Base-by-base conservation (phyloP, 2,797 vertebrate genomes). In the Huso huso region DNA sequence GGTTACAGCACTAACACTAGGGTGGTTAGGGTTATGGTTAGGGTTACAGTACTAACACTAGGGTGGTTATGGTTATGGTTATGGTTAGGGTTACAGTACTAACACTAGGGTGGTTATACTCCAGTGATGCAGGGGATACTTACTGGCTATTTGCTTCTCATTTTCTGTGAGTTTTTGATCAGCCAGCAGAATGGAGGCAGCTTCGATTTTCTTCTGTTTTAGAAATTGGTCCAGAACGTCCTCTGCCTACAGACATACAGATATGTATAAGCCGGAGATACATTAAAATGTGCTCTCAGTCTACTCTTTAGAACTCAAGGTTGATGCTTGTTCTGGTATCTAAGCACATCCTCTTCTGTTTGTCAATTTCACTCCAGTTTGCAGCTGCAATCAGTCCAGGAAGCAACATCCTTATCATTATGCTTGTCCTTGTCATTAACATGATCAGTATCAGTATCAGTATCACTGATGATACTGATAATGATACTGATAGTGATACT, bases 171-270 rank as follows among this genome's bases (percentile, higher is more conserved):
- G 61, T 13, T 70, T 70, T 48, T 69, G 58, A 13, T 81, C 79
- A 48, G 69, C 69, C 60, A 76, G 65, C 10, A 77, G 67, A 60
- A 81, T 74, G 12, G 69, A 52, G 1, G 72, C 75, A 11, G 73
- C 71, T 48, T 78, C 75, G 4, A 62, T 18, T 63, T 6, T 60
- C 62, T 72, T 76, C 2, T 72, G 69, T 11, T 49, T 72, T 52
- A 77, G n/a, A 62, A 79, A 81, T 64, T 48, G 10, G 8, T 73
- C 69, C 57, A 81, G 57, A 11, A 78, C 65, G 0, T 75, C 73
- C 49, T 78, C 76, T 48, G 77, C 76, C 80, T 81, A 49, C 3
- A 71, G 68, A 62, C 5, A 18, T 6, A 10, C 23, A 61, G 18
- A 61, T 23, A 6, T 9, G 12, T 11, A 10, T 6, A 61, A 61